Percentiles rank a stretch among this genome's conserved stretches.
Evolutionary conservation across 2,113 vertebrate genomes (phyloP).

Genomic region (Sinocyclocheilus rhinocerous): DNA sequence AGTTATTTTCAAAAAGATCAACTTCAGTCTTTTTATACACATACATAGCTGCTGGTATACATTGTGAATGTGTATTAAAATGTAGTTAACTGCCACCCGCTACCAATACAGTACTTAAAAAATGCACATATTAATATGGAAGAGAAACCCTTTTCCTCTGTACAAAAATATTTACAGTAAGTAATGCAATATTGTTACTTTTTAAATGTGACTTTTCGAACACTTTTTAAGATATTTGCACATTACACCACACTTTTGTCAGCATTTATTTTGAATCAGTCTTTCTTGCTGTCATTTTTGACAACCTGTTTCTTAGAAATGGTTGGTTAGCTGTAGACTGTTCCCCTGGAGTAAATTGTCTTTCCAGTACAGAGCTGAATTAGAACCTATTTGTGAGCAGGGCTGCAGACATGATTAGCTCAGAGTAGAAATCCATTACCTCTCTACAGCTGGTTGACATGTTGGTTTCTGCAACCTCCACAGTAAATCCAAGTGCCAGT

Average conservation of each 20-base stretch:
- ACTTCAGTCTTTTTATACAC: too few species aligned
- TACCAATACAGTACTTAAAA: too few species aligned
- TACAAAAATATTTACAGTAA: background rate
- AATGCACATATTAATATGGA: background rate
- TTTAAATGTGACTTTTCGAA: background rate
- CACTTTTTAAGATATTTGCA: background rate
- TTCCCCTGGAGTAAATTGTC: constrained; percentile 42
- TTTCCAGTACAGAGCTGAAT: constrained; percentile 20
- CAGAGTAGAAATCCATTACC: constrained; percentile 26
- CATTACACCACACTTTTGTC: background rate
- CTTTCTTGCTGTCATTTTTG: constrained; percentile 2
- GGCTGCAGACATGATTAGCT: constrained; percentile 34
- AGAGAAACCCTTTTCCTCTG: background rate
- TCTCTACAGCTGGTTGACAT: constrained; percentile 33
- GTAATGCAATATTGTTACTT: background rate
- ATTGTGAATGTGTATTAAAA: too few species aligned
- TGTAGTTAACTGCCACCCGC: too few species aligned
- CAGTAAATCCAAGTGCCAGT: constrained; percentile 22
- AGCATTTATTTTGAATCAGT: constrained; percentile 8
- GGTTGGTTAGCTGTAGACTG: background rate
- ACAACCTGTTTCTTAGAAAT: constrained; percentile 31
- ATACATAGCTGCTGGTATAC: too few species aligned
- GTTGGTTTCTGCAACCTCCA: constrained; percentile 35
- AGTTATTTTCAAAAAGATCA: too few species aligned
- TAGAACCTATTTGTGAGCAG: constrained; percentile 36